Evolutionary conservation across 53 echinoderm and acorn worm genomes (phyloP).

Genomic region (Hippasteria phrygiana): DNA sequence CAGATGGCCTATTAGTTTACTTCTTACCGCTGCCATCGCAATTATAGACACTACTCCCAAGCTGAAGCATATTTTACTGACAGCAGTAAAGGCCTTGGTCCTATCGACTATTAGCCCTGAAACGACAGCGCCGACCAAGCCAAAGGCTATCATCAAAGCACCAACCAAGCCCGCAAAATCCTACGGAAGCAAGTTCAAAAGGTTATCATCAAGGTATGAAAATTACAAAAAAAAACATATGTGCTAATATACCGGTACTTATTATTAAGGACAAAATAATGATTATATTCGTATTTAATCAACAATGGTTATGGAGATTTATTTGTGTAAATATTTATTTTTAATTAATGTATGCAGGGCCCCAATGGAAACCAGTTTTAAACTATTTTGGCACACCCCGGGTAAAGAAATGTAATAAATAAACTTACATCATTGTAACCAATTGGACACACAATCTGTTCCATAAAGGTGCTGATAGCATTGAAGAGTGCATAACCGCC

Average conservation of each 20-base stretch:
- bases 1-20: background rate
- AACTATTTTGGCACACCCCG: too few relatives aligned
- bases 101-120: conserved; percentile 82
- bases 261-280: too few relatives aligned
- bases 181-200: too few relatives aligned
- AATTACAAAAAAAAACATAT: too few relatives aligned
- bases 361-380: too few relatives aligned
- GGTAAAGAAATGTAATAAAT: too few relatives aligned
- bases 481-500: conserved; percentile 87
- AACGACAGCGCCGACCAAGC: conserved; percentile 78
- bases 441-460: conserved; percentile 89
- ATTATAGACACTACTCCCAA: conserved; percentile 49
- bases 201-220: too few relatives aligned
- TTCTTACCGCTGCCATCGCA: conserved; percentile 78
- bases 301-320: too few relatives aligned
- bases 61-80: conserved; percentile 73
- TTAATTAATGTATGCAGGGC: too few relatives aligned
- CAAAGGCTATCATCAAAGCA: conserved; percentile 85
- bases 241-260: too few relatives aligned
- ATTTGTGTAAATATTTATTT: too few relatives aligned
- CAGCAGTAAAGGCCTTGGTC: conserved; percentile 81
- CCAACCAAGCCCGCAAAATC: conserved; percentile 88
- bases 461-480: conserved; percentile 85
- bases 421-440: conserved; percentile 91
- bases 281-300: too few relatives aligned